phyloP scores from a whole-genome alignment of 2,888 invertebrate genomes.

The Acheta domesticus region DNA sequence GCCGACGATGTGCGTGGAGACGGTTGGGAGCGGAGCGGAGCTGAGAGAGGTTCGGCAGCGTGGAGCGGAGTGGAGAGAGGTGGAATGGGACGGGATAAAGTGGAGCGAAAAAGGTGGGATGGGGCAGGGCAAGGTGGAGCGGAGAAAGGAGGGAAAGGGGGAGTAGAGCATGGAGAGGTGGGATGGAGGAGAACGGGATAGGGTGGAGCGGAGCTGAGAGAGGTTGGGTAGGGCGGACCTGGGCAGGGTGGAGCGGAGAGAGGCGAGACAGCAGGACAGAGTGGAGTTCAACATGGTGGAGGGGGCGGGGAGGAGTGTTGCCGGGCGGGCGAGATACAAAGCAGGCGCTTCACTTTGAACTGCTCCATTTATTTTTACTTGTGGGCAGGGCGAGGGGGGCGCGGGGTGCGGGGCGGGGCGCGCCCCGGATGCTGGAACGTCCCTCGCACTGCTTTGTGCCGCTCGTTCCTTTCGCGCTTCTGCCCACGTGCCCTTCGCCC shows the following conservation, averaged over 20 bases:
- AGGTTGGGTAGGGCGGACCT: too few relatives aligned
- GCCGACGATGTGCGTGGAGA: neutral
- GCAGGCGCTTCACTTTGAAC: conserved; percentile 18
- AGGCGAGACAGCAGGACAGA: neutral
- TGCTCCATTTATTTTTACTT: conserved; percentile 11
- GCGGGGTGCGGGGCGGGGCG: too few relatives aligned
- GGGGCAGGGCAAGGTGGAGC: neutral
- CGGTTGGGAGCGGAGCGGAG: neutral
- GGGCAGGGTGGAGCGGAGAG: too few relatives aligned
- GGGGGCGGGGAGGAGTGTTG: neutral
- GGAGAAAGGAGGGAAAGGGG: too few relatives aligned
- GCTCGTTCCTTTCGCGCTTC: too few relatives aligned
- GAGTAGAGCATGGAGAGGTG: too few relatives aligned
- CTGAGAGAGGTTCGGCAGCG: neutral
- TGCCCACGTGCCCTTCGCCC: too few relatives aligned
- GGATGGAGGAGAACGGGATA: too few relatives aligned
- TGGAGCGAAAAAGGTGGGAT: neutral
- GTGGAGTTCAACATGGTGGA: neutral
- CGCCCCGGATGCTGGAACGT: too few relatives aligned
- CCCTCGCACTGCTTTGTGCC: too few relatives aligned
- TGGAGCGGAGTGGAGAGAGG: neutral
- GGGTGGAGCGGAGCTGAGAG: too few relatives aligned
- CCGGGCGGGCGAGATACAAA: neutral
- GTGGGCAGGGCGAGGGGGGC: neutral
- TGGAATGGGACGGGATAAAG: neutral